Conservation (phyloP, 2,797 vertebrate species). For the Pteropus rufus region DNA sequence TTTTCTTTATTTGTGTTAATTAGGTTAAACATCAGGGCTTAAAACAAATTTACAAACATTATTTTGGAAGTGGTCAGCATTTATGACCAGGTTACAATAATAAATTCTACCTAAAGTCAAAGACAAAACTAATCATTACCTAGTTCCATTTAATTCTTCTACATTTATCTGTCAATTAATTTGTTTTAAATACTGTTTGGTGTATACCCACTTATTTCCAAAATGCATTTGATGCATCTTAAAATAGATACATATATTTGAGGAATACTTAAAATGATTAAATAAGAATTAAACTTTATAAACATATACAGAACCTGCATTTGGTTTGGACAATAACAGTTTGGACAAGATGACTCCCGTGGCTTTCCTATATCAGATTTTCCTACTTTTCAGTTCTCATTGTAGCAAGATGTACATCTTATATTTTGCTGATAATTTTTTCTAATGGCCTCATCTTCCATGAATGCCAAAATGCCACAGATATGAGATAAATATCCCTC, state of each 20-base stretch:
- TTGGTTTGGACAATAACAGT: background rate
- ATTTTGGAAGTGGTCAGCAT: background rate
- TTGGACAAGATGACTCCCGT: background rate
- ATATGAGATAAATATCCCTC: background rate
- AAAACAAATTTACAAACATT: constrained; percentile 9
- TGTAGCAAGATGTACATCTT: background rate
- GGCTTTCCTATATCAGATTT: background rate
- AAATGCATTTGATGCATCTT: background rate
- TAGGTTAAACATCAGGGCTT: constrained; percentile 34
- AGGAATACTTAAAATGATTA: background rate
- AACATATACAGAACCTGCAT: background rate
- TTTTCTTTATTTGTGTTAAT: constrained; percentile 50
- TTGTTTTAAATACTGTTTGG: background rate
- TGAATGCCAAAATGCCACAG: background rate
- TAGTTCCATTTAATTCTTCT: background rate
- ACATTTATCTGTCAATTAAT: background rate
- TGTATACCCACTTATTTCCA: background rate
- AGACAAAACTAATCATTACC: background rate
- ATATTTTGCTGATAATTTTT: background rate
- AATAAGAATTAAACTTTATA: background rate
- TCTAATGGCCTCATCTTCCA: background rate
- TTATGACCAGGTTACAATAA: background rate
- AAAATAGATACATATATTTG: background rate
- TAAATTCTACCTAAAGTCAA: background rate
- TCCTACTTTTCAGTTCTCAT: background rate